phyloP scores from a whole-genome alignment of 1,140 invertebrate species.

The Maconellicoccus hirsutus region DNA sequence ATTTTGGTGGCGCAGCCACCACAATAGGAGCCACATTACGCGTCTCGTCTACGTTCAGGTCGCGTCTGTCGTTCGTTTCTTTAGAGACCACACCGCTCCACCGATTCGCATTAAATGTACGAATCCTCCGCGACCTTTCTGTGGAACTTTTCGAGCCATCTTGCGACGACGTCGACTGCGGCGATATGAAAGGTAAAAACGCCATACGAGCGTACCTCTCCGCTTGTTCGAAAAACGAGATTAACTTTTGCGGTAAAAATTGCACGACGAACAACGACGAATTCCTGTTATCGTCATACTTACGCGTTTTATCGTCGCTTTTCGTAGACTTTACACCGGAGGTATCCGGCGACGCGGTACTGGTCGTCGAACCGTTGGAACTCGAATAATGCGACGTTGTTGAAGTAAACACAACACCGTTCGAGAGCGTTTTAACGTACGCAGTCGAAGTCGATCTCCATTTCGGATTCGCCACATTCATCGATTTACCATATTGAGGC shows the following conservation, averaged over 20 bases:
- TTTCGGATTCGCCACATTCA: neutral
- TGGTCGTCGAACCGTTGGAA: neutral
- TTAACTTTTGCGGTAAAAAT: conserved; percentile 59
- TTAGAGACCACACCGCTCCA: neutral
- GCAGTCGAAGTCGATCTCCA: neutral
- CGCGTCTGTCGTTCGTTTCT: neutral
- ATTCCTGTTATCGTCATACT: conserved; percentile 7
- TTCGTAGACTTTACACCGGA: conserved; percentile 28
- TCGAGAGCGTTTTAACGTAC: neutral
- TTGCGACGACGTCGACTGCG: conserved; percentile 20
- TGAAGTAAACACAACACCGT: conserved; percentile 33
- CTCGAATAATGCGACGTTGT: neutral
- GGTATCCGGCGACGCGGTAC: conserved; percentile 21
- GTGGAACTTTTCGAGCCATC: neutral
- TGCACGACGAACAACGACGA: conserved; percentile 48
- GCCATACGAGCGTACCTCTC: conserved; percentile 52
- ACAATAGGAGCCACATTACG: neutral
- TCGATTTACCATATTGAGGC: conserved; percentile 2
- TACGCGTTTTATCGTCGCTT: conserved; percentile 27
- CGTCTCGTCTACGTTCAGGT: neutral
- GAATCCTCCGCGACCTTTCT: neutral
- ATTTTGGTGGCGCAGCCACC: neutral
- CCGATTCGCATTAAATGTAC: neutral
- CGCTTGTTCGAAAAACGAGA: conserved; percentile 62
- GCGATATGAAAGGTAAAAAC: conserved; percentile 30